A percentile compares a stretch with the other conserved stretches of the same genome.
Evolutionary conservation across 2,113 vertebrate species (phyloP).

Genomic region (Dasyornis broadbenti): DNA sequence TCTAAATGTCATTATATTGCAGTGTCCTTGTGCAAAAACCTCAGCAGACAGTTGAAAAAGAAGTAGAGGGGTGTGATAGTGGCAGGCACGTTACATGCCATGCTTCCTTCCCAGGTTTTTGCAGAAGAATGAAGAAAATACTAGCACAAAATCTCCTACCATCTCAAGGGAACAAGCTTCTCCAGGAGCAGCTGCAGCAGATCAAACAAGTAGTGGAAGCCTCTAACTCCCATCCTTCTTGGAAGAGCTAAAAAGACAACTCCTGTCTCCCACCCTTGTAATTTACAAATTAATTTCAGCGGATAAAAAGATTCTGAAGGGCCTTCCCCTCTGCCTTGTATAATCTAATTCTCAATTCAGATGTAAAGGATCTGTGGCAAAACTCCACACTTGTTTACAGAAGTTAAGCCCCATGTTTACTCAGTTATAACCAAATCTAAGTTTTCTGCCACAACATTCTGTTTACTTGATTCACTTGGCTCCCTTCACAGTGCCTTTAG

Average conservation of each 20-base stretch:
- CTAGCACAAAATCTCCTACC: not conserved
- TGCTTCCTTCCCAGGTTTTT: not conserved
- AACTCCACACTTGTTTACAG: conserved; percentile 21
- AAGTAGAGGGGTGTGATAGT: not conserved
- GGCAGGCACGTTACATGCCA: fast-evolving
- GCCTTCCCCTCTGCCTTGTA: not conserved
- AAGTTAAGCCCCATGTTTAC: not conserved
- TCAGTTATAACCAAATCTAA: not conserved
- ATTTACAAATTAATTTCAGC: not conserved
- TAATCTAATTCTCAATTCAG: not conserved
- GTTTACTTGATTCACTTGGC: conserved; percentile 10
- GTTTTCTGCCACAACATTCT: conserved; percentile 1
- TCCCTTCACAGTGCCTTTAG: not conserved
- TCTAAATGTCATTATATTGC: not conserved
- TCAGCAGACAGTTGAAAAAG: not conserved
- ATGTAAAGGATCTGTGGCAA: not conserved
- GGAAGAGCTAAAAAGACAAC: not conserved
- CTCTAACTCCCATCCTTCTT: not conserved
- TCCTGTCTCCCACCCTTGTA: not conserved
- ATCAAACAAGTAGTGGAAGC: not conserved
- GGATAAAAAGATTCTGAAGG: not conserved
- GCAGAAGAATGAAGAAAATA: not conserved
- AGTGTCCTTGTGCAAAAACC: not conserved
- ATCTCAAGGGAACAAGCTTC: not conserved
- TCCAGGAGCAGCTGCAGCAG: not conserved